These are phyloP conservation scores for Chaitophorus viminalis DNA, from an alignment of 2,888 invertebrate genomes.

Conservation along the genomic window DNA sequence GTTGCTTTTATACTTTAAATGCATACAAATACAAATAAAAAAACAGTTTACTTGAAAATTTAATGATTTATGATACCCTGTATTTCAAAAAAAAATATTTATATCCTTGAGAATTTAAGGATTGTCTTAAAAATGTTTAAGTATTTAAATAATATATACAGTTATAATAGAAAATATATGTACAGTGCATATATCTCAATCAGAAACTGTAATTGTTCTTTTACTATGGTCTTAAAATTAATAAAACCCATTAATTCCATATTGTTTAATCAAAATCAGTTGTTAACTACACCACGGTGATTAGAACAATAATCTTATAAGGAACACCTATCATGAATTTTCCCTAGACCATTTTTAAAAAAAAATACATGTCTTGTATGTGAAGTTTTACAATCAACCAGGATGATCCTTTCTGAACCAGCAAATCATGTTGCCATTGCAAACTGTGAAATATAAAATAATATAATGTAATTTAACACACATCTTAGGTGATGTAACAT, in stretches of 20 bases:
- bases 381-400: conserved; percentile 59
- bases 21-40: not conserved
- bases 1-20: no score
- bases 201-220: not conserved
- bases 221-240: conserved; percentile 18
- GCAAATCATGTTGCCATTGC: conserved; percentile 62
- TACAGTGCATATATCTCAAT: conserved; percentile 4
- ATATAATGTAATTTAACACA: conserved; percentile 61
- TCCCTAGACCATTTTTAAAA: conserved; percentile 45
- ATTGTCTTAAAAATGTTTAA: not conserved
- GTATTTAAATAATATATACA: conserved; percentile 12
- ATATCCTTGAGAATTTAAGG: not conserved
- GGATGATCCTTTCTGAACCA: conserved; percentile 62
- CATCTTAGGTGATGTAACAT: conserved; percentile 56
- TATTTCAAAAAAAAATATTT: conserved; percentile 24
- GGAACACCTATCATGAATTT: conserved; percentile 53
- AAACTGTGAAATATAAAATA: conserved; percentile 62
- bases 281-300: conserved; percentile 17
- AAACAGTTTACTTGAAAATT: not conserved
- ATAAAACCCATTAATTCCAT: not conserved
- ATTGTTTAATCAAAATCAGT: conserved; percentile 39
- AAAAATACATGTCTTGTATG: conserved; percentile 59
- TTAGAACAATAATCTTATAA: conserved; percentile 48
- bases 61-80: not conserved
- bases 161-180: conserved; percentile 34